Percentiles rank a stretch among this genome's conserved stretches.
Evolutionary conservation across 1,140 invertebrate genomes (phyloP).

Genomic region (Calephelis nemesis): DNA sequence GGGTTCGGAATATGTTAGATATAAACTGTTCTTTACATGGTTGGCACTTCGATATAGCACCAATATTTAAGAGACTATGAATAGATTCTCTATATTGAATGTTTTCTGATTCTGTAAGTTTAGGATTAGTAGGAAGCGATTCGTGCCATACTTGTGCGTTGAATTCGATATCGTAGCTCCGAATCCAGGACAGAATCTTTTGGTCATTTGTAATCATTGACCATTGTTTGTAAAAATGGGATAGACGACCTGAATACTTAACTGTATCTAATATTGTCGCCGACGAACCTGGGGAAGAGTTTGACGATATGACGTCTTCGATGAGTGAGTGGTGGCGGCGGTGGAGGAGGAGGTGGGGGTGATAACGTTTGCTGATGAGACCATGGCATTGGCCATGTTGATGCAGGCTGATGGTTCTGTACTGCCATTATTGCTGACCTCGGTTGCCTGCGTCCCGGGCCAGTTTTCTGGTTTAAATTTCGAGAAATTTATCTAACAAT

Average conservation of each 20-base stretch:
- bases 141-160: background rate
- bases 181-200: constrained; percentile 27
- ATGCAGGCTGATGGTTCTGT: background rate
- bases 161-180: constrained; percentile 27
- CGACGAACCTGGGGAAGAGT: constrained; percentile 2
- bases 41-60: constrained; percentile 26
- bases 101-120: background rate
- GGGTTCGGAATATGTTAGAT: constrained; percentile 27
- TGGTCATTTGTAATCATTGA: constrained; percentile 20
- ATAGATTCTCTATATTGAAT: constrained; percentile 17
- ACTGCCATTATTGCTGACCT: background rate
- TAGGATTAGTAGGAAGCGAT: background rate
- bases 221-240: constrained; percentile 13
- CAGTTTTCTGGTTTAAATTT: too few relatives aligned
- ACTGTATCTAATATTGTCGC: constrained; percentile 26
- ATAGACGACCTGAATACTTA: constrained; percentile 23
- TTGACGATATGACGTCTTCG: background rate
- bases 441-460: constrained; percentile 23
- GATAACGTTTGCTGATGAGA: background rate
- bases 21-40: constrained; percentile 27
- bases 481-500: background rate
- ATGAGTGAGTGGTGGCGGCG: background rate
- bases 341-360: background rate
- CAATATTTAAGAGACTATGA: constrained; percentile 20
- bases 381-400: background rate